Percentiles rank a stretch among this genome's conserved stretches.
Conservation (phyloP, 2,888 invertebrate species). For the Eledona agricola region DNA sequence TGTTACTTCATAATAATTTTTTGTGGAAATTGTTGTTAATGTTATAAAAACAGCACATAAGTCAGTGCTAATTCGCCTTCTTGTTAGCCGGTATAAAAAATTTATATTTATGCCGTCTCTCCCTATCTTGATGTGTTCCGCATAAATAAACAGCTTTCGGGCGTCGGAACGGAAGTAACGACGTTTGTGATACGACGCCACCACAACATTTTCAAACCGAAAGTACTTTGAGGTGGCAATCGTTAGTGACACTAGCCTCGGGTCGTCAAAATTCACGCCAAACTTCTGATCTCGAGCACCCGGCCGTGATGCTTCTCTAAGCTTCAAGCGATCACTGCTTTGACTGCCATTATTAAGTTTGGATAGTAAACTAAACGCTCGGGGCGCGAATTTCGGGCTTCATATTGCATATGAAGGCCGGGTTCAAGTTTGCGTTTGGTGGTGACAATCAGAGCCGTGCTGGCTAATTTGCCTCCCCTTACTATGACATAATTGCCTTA, state of each 20-base stretch:
- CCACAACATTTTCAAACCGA: conserved; percentile 23
- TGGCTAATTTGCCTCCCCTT: too few relatives aligned
- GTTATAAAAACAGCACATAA: too few relatives aligned
- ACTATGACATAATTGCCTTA: too few relatives aligned
- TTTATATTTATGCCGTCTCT: background rate
- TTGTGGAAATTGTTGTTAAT: too few relatives aligned
- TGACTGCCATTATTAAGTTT: conserved; percentile 63
- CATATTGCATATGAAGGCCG: conserved; percentile 55
- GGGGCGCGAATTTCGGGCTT: conserved; percentile 48
- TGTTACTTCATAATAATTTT: too few relatives aligned
- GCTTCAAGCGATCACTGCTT: conserved; percentile 47
- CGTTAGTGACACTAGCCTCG: conserved; percentile 28
- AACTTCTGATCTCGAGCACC: conserved; percentile 37
- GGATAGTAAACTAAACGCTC: conserved; percentile 61
- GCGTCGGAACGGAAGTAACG: conserved; percentile 30
- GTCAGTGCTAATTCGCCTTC: too few relatives aligned
- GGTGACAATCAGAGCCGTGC: too few relatives aligned
- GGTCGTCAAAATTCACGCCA: conserved; percentile 37
- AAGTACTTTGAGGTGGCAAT: conserved; percentile 33
- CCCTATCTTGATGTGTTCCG: conserved; percentile 4
- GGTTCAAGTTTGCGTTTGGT: conserved; percentile 40
- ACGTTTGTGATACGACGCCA: conserved; percentile 32
- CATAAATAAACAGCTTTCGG: conserved; percentile 17
- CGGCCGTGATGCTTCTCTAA: conserved; percentile 28
- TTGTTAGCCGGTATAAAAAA: too few relatives aligned